Base-by-base conservation (phyloP, 1,140 invertebrate genomes). In the Diorhabda elongata region DNA sequence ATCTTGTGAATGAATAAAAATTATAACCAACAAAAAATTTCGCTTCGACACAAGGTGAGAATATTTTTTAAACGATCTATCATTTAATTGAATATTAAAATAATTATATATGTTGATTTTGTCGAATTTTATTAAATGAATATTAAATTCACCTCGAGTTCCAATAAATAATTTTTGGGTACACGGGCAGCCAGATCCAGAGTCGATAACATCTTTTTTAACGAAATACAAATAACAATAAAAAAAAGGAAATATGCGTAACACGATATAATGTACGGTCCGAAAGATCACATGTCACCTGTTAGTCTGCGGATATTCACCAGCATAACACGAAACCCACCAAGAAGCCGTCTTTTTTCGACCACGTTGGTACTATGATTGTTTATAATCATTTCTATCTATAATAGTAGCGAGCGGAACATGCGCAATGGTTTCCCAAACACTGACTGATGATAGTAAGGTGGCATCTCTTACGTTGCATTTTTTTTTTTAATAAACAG, bases 331-430 rank as follows among this genome's bases (percentile, higher is more conserved):
- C 58, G 42, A 42, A 11, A 63, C 42, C 42, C 4, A 11, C 44
- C 9, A 11, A 63, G 42, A 6, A 63, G 8, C n/a, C 63, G 9
- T 42, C 57, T 60, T 67, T 67, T 64, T 67, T 67, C 65, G 44
- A 42, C 7, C 11, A 42, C 57, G 42, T 26, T 41, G 57, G 56
- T 41, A 43, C 42, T 60, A 59, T 60, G 65, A 58, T 67, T 67
- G 65, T 67, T 65, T 67, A 67, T 67, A 56, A 67, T 60, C 57
- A 45, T 59, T 67, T 64, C 43, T 64, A 64, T 57, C 42, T 57
- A 43, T 66, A 66, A 59, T 58, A 58, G 26, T 8, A 58, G 65
- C 45, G 42, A 67, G 65, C 57, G n/a, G 45, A 57, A 44, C 26
- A 42, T 42, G 58, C 43, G 61, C 61, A 43, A n/a, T 52, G 6